Percentiles rank a stretch among this genome's conserved stretches.
phyloP scores from a whole-genome alignment of 2,888 invertebrate genomes.

The Pherbina coryleti region DNA sequence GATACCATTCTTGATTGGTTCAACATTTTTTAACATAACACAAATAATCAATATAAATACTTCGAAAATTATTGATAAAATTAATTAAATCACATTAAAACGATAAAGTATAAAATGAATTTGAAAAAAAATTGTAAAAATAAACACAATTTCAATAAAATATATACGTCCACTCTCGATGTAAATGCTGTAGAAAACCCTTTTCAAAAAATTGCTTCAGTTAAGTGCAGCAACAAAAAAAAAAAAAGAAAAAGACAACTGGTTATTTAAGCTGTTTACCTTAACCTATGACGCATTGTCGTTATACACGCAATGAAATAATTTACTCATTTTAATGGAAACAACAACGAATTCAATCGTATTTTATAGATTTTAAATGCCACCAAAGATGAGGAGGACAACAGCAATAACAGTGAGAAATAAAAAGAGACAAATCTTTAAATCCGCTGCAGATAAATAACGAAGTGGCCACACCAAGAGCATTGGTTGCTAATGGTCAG shows the following conservation, averaged over 20 bases:
- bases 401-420: not conserved
- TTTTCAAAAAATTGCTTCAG: not conserved
- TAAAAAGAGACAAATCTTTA: not conserved
- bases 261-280: not conserved
- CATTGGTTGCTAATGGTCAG: not conserved
- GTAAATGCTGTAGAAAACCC: too few relatives aligned
- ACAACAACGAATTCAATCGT: not conserved
- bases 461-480: slow-evolving; percentile 5
- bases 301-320: slow-evolving; percentile 6
- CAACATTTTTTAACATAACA: too few relatives aligned
- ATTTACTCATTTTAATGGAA: slow-evolving; percentile 15
- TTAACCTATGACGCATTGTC: not conserved
- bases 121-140: too few relatives aligned
- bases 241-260: not conserved
- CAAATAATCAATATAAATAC: too few relatives aligned
- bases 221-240: not conserved
- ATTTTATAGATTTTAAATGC: slow-evolving; percentile 31
- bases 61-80: too few relatives aligned
- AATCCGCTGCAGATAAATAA: slow-evolving; percentile 7
- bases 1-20: too few relatives aligned
- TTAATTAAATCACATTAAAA: too few relatives aligned
- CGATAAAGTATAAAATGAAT: too few relatives aligned
- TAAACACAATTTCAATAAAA: too few relatives aligned
- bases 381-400: slow-evolving; percentile 7
- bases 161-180: too few relatives aligned